These are phyloP conservation scores for Dendrolimus kikuchii DNA, from an alignment of 1,140 invertebrate genomes.

Conservation along the genomic window DNA sequence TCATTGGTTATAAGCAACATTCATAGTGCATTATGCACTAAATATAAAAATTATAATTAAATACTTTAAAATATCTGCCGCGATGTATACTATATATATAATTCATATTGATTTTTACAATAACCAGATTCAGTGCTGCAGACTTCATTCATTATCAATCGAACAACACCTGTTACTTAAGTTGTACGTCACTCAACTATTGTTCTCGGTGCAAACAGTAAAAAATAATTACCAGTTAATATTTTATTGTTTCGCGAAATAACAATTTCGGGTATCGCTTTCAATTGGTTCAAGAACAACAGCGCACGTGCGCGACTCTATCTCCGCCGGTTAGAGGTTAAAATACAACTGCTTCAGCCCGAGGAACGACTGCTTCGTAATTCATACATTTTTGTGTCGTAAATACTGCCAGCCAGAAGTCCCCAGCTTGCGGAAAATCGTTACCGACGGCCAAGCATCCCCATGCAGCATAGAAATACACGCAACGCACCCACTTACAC, in stretches of 20 bases:
- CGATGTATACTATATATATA: background rate
- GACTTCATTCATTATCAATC: constrained; percentile 13
- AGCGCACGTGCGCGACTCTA: constrained; percentile 56
- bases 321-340: constrained; percentile 43
- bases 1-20: no score
- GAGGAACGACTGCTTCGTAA: constrained; percentile 28
- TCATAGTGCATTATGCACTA: no score
- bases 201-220: constrained; percentile 5
- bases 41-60: no score
- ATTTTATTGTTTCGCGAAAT: constrained; percentile 22
- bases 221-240: constrained; percentile 19
- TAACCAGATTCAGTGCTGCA: constrained; percentile 33
- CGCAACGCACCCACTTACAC: constrained; percentile 64
- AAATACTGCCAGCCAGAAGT: constrained; percentile 26
- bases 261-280: constrained; percentile 27
- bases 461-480: constrained; percentile 40
- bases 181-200: background rate
- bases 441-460: constrained; percentile 37
- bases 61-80: background rate
- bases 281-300: constrained; percentile 34
- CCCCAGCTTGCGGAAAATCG: constrained; percentile 42
- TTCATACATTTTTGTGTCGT: constrained; percentile 47
- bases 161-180: constrained; percentile 44
- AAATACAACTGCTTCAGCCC: constrained; percentile 35
- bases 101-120: constrained; percentile 20